Evolutionary conservation across 2,888 invertebrate genomes (phyloP), one percentile per base, ranked within the genome.

Genomic region (Cataglyphis albicans): DNA sequence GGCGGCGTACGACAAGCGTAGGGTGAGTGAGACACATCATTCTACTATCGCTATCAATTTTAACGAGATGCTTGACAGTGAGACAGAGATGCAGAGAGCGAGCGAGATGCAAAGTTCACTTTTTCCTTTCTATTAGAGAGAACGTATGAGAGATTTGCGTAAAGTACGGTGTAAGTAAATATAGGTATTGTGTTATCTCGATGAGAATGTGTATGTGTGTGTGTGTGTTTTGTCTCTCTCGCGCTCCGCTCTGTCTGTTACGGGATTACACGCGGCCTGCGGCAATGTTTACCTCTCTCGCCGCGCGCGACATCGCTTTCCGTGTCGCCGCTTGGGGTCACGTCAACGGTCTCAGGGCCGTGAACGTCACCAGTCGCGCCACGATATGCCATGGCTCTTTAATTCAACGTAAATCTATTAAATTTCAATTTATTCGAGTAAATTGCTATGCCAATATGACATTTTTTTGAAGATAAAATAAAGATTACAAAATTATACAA

Each of bases 1-100:
- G 32, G 95, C 96, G 90, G 95, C 96, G 70, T 95, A 97, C 93
- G 97, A 97, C 93, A 97, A 97, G 92, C 95, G 95, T 81, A 96
- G 96, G 96, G 97, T 97, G 94, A 96, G 96, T 68, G 12, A 7
- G 25, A 61, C 82, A 86, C 74, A 88, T 84, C 84, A 80, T 81
- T 38, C 29, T 12, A 0, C 1, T 10, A 57, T 57, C 15, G 25
- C 48, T 18, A 0, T 48, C 6, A 29, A 29, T 29, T 25, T 61
- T 15, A 21, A 21, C 25, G 25, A 29, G 59, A 59, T 12, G 12
- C 25, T 35, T 35, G 32, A 35, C 6, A 35, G 6, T 3, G 10
- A 55, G 7, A 55, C n/a, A 18, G n/a, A 21, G 25, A 29, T 21
- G 21, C 12, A 41, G 32, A 35, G 32, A 44, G 44, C 15, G 44